These are phyloP conservation scores for Hypomesus transpacificus DNA, from an alignment of 2,113 vertebrate species.

Conservation along the genomic window DNA sequence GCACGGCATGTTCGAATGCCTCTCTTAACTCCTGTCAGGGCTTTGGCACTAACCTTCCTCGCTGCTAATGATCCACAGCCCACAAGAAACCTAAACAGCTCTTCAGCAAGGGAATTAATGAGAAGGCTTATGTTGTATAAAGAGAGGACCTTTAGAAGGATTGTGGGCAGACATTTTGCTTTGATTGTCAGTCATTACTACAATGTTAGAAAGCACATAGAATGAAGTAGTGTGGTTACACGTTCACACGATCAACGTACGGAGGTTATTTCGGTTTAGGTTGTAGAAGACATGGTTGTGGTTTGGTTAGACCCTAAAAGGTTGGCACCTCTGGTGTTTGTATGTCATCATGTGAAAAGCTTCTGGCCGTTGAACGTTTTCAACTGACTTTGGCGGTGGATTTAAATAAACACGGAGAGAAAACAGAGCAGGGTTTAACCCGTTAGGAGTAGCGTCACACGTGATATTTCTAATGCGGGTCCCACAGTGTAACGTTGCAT, in stretches of 20 bases:
- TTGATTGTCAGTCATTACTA: conserved; percentile 17
- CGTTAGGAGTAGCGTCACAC: too few relatives aligned
- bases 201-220: conserved; percentile 45
- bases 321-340: too few relatives aligned
- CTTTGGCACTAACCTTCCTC: conserved; percentile 44
- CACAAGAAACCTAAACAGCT: conserved; percentile 48
- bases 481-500: too few relatives aligned
- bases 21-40: conserved; percentile 37
- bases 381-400: too few relatives aligned
- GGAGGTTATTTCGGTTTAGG: neutral
- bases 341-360: too few relatives aligned
- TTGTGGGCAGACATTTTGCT: conserved; percentile 26
- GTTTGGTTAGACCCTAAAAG: too few relatives aligned
- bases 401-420: too few relatives aligned
- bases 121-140: conserved; percentile 29
- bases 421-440: too few relatives aligned
- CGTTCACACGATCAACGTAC: neutral
- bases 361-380: too few relatives aligned
- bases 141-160: conserved; percentile 49
- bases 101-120: conserved; percentile 15
- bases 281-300: too few relatives aligned
- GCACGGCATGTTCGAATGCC: conserved; percentile 22
- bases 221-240: conserved; percentile 57
- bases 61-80: conserved; percentile 38
- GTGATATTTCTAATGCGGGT: too few relatives aligned